Percentiles rank a stretch among this genome's conserved stretches.
Evolutionary conservation across 2,888 invertebrate species (phyloP).

Genomic region (Cerceris ruficornis): DNA sequence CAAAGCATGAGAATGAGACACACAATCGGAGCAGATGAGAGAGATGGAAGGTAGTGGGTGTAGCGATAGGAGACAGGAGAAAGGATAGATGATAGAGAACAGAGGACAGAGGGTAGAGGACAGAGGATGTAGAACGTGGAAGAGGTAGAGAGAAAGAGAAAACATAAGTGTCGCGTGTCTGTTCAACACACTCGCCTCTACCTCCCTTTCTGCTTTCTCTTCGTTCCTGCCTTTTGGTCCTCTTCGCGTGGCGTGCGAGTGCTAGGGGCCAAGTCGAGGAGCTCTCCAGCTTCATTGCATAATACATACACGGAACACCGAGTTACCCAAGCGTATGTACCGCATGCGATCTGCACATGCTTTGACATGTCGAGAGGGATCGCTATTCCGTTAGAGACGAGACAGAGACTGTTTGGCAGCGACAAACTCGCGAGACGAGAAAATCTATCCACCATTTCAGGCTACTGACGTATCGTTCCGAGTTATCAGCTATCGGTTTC

Average conservation of each 20-base stretch:
- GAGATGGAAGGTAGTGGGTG: conserved; percentile 36
- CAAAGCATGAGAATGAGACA: conserved; percentile 40
- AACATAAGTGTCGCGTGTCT: conserved; percentile 80
- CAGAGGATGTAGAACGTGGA: conserved; percentile 31
- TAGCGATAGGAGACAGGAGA: conserved; percentile 30
- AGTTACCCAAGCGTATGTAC: conserved; percentile 28
- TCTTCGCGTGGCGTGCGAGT: conserved; percentile 49
- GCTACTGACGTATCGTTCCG: too few relatives aligned
- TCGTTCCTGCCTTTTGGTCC: conserved; percentile 36
- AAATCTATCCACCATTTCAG: too few relatives aligned
- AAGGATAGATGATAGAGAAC: conserved; percentile 37
- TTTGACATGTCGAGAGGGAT: conserved; percentile 39
- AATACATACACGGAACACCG: conserved; percentile 62
- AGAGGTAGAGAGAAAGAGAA: conserved; percentile 42
- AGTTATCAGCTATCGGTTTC: too few relatives aligned
- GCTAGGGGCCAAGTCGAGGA: conserved; percentile 52
- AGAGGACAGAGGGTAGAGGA: conserved; percentile 11
- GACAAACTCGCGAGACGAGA: not conserved
- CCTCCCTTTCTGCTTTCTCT: conserved; percentile 29
- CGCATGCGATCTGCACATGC: conserved; percentile 14
- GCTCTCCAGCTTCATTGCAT: conserved; percentile 70
- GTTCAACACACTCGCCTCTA: conserved; percentile 78
- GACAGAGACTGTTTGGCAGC: conserved; percentile 8
- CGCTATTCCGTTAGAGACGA: conserved; percentile 14
- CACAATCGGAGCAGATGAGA: conserved; percentile 15